Conservation (phyloP, 2,113 vertebrate genomes). For the Xenus cinereus region DNA sequence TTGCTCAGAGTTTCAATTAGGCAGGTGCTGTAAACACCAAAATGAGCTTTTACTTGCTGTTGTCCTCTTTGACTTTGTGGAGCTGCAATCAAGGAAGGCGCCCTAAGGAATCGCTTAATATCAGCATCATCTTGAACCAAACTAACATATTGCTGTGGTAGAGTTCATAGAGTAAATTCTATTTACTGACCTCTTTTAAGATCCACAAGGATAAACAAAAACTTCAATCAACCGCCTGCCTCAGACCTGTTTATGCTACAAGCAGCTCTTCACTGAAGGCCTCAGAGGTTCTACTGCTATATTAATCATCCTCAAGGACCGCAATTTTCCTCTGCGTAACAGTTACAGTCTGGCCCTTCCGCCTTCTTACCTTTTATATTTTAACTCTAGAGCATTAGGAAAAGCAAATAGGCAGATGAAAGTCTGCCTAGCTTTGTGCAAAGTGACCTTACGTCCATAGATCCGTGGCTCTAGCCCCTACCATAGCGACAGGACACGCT, state of each 20-base stretch:
- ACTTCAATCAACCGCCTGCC: background rate
- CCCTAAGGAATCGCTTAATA: background rate
- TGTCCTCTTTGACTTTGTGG: background rate
- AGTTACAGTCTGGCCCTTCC: background rate
- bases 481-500: background rate
- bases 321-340: background rate
- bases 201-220: slow-evolving; percentile 24
- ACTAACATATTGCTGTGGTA: background rate
- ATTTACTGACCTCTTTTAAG: slow-evolving; percentile 25
- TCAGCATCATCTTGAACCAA: background rate
- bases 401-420: background rate
- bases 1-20: background rate
- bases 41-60: background rate
- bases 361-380: background rate
- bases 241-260: slow-evolving; percentile 2
- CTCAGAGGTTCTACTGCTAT: background rate
- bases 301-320: slow-evolving; percentile 8
- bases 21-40: background rate
- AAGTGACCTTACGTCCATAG: background rate
- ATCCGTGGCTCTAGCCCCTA: background rate
- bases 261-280: background rate
- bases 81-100: background rate
- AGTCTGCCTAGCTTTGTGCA: background rate
- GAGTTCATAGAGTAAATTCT: background rate
- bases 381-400: background rate